These are phyloP conservation scores for Nothobranchius furzeri DNA, from an alignment of 2,113 vertebrate species.

Conservation along the genomic window DNA sequence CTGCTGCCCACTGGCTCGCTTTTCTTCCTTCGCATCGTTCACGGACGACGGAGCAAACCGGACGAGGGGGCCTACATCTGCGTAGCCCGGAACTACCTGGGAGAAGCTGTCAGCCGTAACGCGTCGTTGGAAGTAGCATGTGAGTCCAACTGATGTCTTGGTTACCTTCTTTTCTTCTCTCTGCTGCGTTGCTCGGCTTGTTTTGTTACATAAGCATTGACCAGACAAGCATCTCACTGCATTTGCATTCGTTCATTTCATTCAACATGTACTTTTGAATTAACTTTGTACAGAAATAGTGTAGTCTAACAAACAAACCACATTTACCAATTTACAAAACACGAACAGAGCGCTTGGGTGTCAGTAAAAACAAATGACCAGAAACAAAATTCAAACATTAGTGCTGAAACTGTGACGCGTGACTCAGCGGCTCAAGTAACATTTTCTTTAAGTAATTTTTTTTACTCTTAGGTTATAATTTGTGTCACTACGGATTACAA, in stretches of 20 bases:
- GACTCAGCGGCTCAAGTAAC: no score
- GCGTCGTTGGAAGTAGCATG: conserved; percentile 98
- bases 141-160: conserved; percentile 78
- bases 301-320: no score
- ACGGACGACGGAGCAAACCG: conserved; percentile 94
- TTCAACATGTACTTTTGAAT: not conserved
- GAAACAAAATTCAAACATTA: no score
- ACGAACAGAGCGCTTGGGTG: no score
- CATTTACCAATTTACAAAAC: no score
- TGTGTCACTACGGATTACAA: no score
- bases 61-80: conserved; percentile 97
- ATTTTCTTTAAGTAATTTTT: no score
- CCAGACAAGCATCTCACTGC: not conserved
- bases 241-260: conserved; percentile 16
- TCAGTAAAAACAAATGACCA: no score
- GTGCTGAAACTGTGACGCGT: no score
- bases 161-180: conserved; percentile 10
- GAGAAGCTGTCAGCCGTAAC: conserved; percentile 96
- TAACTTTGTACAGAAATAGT: conserved; percentile 10
- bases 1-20: conserved; percentile 95
- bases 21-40: conserved; percentile 96
- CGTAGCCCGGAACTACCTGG: conserved; percentile 97
- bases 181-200: not conserved
- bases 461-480: no score
- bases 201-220: conserved; percentile 4